phyloP scores from a whole-genome alignment of 1,140 invertebrate species.

The Aphidius gifuensis region DNA sequence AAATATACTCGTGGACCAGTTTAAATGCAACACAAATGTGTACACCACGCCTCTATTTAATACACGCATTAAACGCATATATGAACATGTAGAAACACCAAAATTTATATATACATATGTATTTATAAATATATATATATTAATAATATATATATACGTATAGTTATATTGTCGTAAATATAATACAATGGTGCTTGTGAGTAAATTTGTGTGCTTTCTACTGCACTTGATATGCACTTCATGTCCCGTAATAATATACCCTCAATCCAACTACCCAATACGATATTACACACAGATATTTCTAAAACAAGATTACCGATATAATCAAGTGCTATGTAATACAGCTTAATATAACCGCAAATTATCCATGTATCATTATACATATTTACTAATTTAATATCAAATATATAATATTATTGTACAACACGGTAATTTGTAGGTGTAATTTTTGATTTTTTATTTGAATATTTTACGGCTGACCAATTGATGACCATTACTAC shows the following conservation, averaged over 20 bases:
- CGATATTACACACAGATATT: background rate
- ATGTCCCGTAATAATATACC: conserved; percentile 44
- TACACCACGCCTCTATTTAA: too few relatives aligned
- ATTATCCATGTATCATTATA: background rate
- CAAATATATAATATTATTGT: too few relatives aligned
- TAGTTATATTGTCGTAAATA: background rate
- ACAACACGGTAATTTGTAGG: too few relatives aligned
- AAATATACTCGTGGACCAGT: too few relatives aligned
- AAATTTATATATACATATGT: background rate
- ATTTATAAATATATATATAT: background rate
- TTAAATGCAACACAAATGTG: too few relatives aligned
- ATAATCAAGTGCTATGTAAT: conserved; percentile 30
- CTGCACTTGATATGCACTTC: conserved; percentile 54
- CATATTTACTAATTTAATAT: too few relatives aligned
- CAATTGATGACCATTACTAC: too few relatives aligned
- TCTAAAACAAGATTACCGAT: conserved; percentile 47
- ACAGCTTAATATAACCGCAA: conserved; percentile 29
- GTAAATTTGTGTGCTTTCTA: conserved; percentile 26
- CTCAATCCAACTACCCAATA: conserved; percentile 25
- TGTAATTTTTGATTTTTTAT: too few relatives aligned
- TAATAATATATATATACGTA: too few relatives aligned
- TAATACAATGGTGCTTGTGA: conserved; percentile 24
- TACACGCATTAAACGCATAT: too few relatives aligned
- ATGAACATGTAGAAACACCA: too few relatives aligned
- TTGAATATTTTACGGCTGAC: too few relatives aligned